Conservation (phyloP, 2,113 vertebrate species). For the Myanophis thanlyinensis region DNA sequence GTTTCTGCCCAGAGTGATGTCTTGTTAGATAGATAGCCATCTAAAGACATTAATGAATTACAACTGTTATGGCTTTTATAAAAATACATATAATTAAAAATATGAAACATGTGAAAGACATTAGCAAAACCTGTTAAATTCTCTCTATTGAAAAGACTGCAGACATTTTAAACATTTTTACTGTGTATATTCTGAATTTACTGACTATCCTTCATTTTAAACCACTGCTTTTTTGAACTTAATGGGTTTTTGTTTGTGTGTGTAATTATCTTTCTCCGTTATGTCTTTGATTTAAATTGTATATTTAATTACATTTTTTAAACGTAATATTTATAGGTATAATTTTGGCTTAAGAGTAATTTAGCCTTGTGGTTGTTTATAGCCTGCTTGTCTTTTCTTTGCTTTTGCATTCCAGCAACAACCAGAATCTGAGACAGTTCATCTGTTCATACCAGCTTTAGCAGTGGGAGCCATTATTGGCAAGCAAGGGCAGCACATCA, state of each 20-base stretch:
- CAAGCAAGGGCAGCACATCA: conserved; percentile 99
- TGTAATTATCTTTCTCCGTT: background rate
- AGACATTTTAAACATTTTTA: background rate
- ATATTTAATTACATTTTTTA: background rate
- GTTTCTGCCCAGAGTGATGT: background rate
- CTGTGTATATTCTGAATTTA: background rate
- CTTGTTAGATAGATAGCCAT: background rate
- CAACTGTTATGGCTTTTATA: background rate
- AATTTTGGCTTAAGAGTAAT: background rate
- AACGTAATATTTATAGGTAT: conserved; percentile 2
- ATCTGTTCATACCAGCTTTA: conserved; percentile 95
- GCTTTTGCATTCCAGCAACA: conserved; percentile 74
- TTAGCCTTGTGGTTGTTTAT: conserved; percentile 29
- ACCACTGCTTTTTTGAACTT: background rate
- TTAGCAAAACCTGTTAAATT: background rate
- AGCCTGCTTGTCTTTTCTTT: conserved; percentile 47
- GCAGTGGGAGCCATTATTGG: conserved; percentile 98
- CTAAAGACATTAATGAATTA: background rate
- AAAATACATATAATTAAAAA: too few species aligned
- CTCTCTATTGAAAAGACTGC: background rate
- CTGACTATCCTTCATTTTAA: background rate
- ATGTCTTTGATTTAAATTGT: background rate
- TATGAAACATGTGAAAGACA: background rate
- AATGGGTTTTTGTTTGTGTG: background rate
- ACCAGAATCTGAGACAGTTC: conserved; percentile 92